Percentiles rank a stretch among this genome's conserved stretches.
Evolutionary conservation across 2,888 invertebrate genomes (phyloP).

Genomic region (Geotrupes spiniger): DNA sequence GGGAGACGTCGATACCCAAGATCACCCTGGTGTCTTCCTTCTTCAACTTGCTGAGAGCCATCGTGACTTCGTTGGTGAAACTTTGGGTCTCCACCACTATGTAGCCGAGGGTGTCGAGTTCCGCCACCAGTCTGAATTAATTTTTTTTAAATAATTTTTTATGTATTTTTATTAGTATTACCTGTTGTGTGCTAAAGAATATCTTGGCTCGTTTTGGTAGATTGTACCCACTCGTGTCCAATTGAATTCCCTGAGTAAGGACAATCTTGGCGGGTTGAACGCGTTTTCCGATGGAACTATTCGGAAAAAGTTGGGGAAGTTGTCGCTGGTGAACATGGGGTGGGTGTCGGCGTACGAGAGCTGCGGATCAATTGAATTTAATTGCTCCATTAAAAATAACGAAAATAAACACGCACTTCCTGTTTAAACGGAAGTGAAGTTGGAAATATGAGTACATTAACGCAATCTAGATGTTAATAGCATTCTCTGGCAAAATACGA

Average conservation of each 20-base stretch:
- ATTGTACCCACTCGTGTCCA: conserved; percentile 98
- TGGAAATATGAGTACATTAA: too few relatives aligned
- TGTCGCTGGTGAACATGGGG: conserved; percentile 91
- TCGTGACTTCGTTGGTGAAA: conserved; percentile 83
- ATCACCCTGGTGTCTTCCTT: conserved; percentile 94
- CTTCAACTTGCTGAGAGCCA: conserved; percentile 75
- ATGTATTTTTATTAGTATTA: too few relatives aligned
- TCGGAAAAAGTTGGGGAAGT: conserved; percentile 95
- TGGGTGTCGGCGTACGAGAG: conserved; percentile 96
- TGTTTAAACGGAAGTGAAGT: too few relatives aligned
- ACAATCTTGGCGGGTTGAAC: conserved; percentile 88
- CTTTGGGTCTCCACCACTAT: conserved; percentile 87
- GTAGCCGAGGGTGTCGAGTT: conserved; percentile 77
- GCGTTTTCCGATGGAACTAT: conserved; percentile 96
- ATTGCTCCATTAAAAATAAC: too few relatives aligned
- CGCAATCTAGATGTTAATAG: too few relatives aligned
- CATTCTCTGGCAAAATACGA: too few relatives aligned
- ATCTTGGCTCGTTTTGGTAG: conserved; percentile 93
- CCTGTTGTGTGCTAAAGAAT: conserved; percentile 67
- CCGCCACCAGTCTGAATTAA: conserved; percentile 70
- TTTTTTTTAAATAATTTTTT: too few relatives aligned
- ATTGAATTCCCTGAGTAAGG: conserved; percentile 86
- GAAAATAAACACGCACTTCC: too few relatives aligned
- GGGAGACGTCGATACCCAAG: conserved; percentile 49
- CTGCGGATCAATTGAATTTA: conserved; percentile 54